Evolutionary conservation across 1,140 invertebrate genomes (phyloP).

Genomic region (Pseudoatta argentina): DNA sequence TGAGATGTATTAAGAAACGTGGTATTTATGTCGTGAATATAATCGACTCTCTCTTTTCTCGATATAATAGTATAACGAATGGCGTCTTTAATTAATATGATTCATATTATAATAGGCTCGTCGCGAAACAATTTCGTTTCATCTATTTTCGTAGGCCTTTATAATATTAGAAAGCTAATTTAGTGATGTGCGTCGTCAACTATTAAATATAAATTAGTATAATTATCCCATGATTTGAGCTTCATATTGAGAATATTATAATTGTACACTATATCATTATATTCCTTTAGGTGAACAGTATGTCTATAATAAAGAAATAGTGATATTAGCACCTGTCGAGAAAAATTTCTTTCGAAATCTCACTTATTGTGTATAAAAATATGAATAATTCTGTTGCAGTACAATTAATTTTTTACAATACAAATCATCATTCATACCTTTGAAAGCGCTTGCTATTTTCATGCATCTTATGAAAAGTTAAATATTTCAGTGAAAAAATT

Average conservation of each 20-base stretch:
- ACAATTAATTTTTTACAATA: background rate
- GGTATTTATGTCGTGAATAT: conserved; percentile 40
- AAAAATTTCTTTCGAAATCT: conserved; percentile 18
- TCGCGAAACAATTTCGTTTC: conserved; percentile 32
- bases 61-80: conserved; percentile 14
- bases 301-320: background rate
- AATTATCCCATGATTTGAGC: background rate
- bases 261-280: background rate
- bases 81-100: conserved; percentile 14
- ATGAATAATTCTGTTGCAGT: background rate
- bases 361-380: background rate
- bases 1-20: background rate
- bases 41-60: conserved; percentile 24
- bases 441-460: too few species aligned
- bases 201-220: background rate
- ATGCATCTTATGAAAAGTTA: too few species aligned
- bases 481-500: too few species aligned
- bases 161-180: conserved; percentile 42
- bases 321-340: background rate
- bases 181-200: conserved; percentile 5
- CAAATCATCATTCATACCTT: background rate
- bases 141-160: conserved; percentile 21
- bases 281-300: background rate
- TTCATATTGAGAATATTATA: conserved; percentile 22
- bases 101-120: background rate